Evolutionary conservation across 2,888 invertebrate species (phyloP).

Genomic region (Shargacucullia verbasci): DNA sequence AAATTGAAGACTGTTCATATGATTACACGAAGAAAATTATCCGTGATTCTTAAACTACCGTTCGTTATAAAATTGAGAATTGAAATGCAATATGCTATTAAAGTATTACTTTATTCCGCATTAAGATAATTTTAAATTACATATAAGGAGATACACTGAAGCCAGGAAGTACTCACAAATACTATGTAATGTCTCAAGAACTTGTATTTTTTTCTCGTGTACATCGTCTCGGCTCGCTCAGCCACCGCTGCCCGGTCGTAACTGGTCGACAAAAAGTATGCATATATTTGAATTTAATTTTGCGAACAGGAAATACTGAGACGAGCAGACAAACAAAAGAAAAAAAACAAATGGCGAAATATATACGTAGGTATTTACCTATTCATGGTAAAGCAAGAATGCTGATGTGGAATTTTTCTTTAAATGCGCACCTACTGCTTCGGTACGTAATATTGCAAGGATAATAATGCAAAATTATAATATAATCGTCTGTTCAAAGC

Average conservation of each 20-base stretch:
- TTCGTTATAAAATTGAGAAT: too few species aligned
- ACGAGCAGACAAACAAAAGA: constrained; percentile 68
- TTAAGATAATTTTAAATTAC: neutral
- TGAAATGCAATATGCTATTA: too few species aligned
- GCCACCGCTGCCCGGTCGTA: constrained; percentile 62
- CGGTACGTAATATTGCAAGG: too few species aligned
- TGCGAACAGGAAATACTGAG: constrained; percentile 84
- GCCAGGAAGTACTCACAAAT: constrained; percentile 71
- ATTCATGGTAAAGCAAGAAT: constrained; percentile 38
- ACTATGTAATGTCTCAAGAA: constrained; percentile 61
- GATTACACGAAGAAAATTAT: too few species aligned
- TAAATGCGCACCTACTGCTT: neutral
- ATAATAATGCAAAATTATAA: too few species aligned
- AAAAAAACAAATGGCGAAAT: constrained; percentile 56
- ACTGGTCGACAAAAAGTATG: constrained; percentile 84
- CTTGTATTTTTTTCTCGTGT: constrained; percentile 61
- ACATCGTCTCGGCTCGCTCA: constrained; percentile 58
- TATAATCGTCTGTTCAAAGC: too few species aligned
- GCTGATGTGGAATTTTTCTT: constrained; percentile 22
- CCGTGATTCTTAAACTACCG: too few species aligned
- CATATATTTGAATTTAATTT: constrained; percentile 86
- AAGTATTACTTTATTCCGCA: too few species aligned
- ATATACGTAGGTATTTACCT: constrained; percentile 40
- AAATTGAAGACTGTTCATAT: too few species aligned
- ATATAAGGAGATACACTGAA: constrained; percentile 15